Evolutionary conservation across 2,113 vertebrate species (phyloP).

Genomic region (Pica pica): DNA sequence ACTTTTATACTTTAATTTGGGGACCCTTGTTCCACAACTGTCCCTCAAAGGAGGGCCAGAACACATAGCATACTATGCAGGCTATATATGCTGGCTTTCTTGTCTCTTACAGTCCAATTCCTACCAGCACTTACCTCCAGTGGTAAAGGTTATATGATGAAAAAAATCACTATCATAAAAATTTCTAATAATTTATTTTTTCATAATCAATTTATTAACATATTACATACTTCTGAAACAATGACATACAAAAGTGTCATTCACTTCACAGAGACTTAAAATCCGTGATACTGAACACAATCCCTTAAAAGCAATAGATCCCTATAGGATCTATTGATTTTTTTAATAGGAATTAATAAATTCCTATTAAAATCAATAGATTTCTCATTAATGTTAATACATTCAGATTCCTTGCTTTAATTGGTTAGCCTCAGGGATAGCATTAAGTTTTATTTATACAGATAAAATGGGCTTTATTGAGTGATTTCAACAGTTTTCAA

Average conservation of each 20-base stretch:
- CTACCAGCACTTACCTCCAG: background rate
- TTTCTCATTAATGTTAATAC: background rate
- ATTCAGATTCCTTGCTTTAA: background rate
- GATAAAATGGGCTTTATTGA: background rate
- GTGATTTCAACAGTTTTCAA: background rate
- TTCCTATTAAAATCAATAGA: background rate
- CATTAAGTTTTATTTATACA: background rate
- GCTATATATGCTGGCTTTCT: background rate
- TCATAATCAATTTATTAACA: background rate
- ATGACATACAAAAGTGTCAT: background rate
- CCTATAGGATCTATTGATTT: too few relatives aligned
- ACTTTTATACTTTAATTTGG: background rate
- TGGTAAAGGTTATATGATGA: background rate
- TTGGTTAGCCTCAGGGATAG: background rate
- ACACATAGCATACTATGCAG: background rate
- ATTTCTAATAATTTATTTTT: background rate
- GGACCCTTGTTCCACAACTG: background rate
- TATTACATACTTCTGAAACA: background rate
- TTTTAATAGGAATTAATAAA: too few relatives aligned
- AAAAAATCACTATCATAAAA: background rate
- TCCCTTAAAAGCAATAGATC: background rate
- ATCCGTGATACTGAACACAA: background rate
- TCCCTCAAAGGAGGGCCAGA: background rate
- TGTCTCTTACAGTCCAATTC: background rate
- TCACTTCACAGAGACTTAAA: background rate